A percentile compares a stretch with the other conserved stretches of the same genome.
These are phyloP conservation scores for Tetranychus urticae DNA, from an alignment of 1,140 invertebrate genomes.

Conservation along the genomic window DNA sequence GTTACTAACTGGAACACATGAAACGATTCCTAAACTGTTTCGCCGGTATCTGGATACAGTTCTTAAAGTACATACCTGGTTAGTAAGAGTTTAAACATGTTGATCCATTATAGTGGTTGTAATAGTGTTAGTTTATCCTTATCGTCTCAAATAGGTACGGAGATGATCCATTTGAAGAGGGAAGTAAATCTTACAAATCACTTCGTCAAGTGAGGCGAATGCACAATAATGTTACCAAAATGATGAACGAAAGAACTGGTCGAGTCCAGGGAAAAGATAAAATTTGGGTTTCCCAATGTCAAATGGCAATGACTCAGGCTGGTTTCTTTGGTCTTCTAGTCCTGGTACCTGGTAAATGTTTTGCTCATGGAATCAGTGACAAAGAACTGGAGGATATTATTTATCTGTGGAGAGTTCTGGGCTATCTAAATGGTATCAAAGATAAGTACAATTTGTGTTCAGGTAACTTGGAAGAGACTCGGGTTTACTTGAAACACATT, in stretches of 20 bases:
- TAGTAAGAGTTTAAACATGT: slow-evolving; percentile 14
- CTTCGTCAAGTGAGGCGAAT: slow-evolving; percentile 23
- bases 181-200: slow-evolving; percentile 21
- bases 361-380: slow-evolving; percentile 26
- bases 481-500: slow-evolving; percentile 5
- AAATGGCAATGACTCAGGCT: slow-evolving; percentile 44
- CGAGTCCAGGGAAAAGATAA: slow-evolving; percentile 7
- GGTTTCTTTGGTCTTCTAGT: slow-evolving; percentile 50
- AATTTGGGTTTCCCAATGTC: slow-evolving; percentile 36
- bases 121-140: background rate
- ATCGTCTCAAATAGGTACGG: slow-evolving; percentile 16
- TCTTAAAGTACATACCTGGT: slow-evolving; percentile 47
- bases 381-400: slow-evolving; percentile 41
- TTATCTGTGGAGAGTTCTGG: slow-evolving; percentile 60
- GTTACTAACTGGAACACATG: slow-evolving; percentile 24
- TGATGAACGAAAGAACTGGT: slow-evolving; percentile 20
- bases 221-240: slow-evolving; percentile 21
- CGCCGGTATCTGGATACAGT: slow-evolving; percentile 46
- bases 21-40: slow-evolving; percentile 33
- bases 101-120: no score
- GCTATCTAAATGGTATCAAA: slow-evolving; percentile 49
- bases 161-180: slow-evolving; percentile 28
- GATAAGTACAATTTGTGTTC: slow-evolving; percentile 39
- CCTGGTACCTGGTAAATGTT: slow-evolving; percentile 35
- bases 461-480: slow-evolving; percentile 22